Base-by-base conservation (phyloP, 2,797 vertebrate genomes). In the Cynopterus sphinx region DNA sequence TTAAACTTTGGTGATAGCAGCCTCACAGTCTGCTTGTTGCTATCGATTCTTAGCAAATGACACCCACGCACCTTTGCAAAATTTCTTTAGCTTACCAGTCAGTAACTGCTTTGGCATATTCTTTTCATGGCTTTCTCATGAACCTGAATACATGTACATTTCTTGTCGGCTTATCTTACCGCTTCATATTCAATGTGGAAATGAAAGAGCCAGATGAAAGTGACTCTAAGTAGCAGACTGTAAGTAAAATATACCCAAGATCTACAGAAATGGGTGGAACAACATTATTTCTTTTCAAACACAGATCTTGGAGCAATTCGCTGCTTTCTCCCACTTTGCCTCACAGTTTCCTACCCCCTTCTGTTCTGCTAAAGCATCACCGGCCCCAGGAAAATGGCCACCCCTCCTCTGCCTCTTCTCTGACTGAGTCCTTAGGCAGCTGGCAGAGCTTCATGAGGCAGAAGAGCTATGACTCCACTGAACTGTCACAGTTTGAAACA, bases 11-110 rank as follows among this genome's bases (percentile, higher is more conserved):
- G 68, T 78, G 82, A 61, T 43, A 77, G 49, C 57, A 93, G 43
- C 51, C 49, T 93, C 74, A 84, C 0, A 93, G 41, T 93, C 63
- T 91, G 43, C 78, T 93, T 65, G 33, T 31, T 87, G 81, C 61
- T 85, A 84, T 86, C 82, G 46, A 59, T 57, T 94, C 36, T 94
- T 19, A 92, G 81, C 43, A 95, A 95, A 92, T 46, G 68, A 74
- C 65, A 91, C 19, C 68, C 61, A 94, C 2, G 33, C 39, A 13
- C 39, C 51, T 92, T 49, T 90, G 68, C 21, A 94, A 87, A 90
- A 84, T 53, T 78, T 78, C 75, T 90, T 77, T 12, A 83, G 22
- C 49, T 51, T 95, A 90, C 94, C 53, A 55, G 39, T 41, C 6
- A 88, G 78, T 63, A 91, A 86, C 68, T 75, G 33, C 70, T 81